These are phyloP conservation scores for Lepilemur septentrionalis DNA, from an alignment of 2,797 vertebrate species.

Conservation along the genomic window DNA sequence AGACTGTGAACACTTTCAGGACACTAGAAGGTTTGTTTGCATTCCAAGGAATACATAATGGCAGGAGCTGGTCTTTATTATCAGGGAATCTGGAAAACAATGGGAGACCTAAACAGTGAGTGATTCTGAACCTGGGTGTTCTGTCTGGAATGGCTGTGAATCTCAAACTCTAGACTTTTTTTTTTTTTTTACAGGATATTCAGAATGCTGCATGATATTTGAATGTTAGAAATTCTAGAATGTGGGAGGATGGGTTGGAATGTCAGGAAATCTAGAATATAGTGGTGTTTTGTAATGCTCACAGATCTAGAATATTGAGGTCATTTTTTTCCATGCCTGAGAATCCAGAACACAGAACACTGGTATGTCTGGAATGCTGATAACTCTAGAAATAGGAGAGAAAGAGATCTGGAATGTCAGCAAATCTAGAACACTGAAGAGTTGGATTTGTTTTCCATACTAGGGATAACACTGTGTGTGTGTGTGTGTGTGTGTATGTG, in stretches of 20 bases:
- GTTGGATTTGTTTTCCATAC: neutral
- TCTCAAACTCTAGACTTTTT: neutral
- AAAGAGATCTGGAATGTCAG: neutral
- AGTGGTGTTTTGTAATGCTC: neutral
- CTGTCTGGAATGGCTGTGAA: neutral
- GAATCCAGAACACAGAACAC: neutral
- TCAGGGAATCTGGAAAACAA: neutral
- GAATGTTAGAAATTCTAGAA: neutral
- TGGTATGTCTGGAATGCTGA: neutral
- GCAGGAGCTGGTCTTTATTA: neutral
- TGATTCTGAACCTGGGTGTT: neutral
- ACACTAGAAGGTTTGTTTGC: neutral
- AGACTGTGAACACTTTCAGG: neutral
- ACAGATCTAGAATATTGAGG: neutral
- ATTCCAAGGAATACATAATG: neutral
- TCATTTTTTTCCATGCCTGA: neutral
- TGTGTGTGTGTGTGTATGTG: neutral
- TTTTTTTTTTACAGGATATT: neutral
- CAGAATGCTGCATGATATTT: neutral
- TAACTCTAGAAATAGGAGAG: neutral
- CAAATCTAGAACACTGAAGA: slow-evolving; percentile 18
- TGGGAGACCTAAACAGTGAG: neutral
- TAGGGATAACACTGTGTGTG: neutral
- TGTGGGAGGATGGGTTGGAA: neutral
- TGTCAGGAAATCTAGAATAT: neutral